Evolutionary conservation across 2,888 invertebrate species (phyloP), one percentile per base, ranked within the genome.

Genomic region (Mystacides longicornis): DNA sequence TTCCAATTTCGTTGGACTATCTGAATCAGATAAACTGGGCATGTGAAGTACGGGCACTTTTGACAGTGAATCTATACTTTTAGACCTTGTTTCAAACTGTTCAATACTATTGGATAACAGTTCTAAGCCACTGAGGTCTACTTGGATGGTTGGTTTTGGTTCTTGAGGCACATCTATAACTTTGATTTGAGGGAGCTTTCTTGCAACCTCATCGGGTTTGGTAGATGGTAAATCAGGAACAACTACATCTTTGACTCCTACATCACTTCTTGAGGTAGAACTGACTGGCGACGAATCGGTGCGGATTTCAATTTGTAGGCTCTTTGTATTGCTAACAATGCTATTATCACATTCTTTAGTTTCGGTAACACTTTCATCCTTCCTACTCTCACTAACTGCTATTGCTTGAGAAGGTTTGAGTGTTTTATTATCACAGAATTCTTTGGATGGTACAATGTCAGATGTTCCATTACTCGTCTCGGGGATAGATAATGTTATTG

Each of bases 101-200:
- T 87, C 89, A 57, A 92, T 90, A 67, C 91, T 91, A 65, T 91
- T 91, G 0, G 91, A 91, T 21, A 92, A 69, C 42, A 92, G 70
- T 67, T 92, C 89, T 27, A 93, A 71, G 0, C 92, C 92, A 62
- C 89, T 89, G 5, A 90, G 72, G 67, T 91, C 90, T 1, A 87
- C 84, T 16, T 72, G 69, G 1, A 61, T 27, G 19, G 43, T 14
- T 27, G 31, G 56, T 21, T 56, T 56, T 31, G 48, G 49, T 21
- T 21, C 43, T 49, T 47, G 59, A 16, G 47, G 11, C 14, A 27
- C 14, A 21, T 56, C 52, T 9, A 48, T 16, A 11, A 55, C 42
- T 23, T 51, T 54, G 3, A 54, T 49, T 49, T 54, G 54, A 16
- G 53, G 52, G 4, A 19, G 9, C 20, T 45, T 45, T 19, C 52